Evolutionary conservation across 2,888 invertebrate genomes (phyloP), one percentile per base, ranked within the genome.

Genomic region (Matsumyia berberina): DNA sequence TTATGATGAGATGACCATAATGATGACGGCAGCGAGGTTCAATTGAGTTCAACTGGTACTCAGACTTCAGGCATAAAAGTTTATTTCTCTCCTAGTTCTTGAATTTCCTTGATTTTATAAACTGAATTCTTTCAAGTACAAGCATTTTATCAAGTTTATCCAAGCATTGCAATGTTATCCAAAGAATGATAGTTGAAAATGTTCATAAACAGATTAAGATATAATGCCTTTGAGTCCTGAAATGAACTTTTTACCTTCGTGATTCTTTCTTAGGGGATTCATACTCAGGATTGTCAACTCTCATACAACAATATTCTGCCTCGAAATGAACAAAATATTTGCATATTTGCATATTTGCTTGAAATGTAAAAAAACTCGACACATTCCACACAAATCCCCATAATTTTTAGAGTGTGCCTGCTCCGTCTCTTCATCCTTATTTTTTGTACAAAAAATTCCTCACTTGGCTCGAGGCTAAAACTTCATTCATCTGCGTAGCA

Each of bases 31-130:
- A 53, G 60, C 19, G 29, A 51, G 11, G 73, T 73, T 73, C 62
- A 73, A 73, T 73, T 73, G 62, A 73, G 73, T 73, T 73, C 73
- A 73, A 73, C 62, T 62, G 33, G 7, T 62, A 17, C 42, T 31
- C 60, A 60, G 33, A 60, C 51, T 62, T 8, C 8, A 60, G 31
- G 60, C n/a, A 72, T 31, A 37, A 58, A 62, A 72, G 62, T 62
- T 62, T 53, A 73, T 73, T 73, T 62, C 42, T 62, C 62, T 73
- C 53, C 73, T 73, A 42, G 62, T 62, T 62, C 29, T 58, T 58
- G 6, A 5, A 6, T 5, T 17, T 19, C 46, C 19, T 19, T 58
- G n/a, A 24, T 42, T 67, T 53, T 3, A 31, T 53, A 17, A 67
- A 42, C 53, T 67, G 29, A 31, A 58, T 67, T 53, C 66, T 17